phyloP scores from a whole-genome alignment of 2,113 vertebrate genomes.

The Ariopsis seemanni region DNA sequence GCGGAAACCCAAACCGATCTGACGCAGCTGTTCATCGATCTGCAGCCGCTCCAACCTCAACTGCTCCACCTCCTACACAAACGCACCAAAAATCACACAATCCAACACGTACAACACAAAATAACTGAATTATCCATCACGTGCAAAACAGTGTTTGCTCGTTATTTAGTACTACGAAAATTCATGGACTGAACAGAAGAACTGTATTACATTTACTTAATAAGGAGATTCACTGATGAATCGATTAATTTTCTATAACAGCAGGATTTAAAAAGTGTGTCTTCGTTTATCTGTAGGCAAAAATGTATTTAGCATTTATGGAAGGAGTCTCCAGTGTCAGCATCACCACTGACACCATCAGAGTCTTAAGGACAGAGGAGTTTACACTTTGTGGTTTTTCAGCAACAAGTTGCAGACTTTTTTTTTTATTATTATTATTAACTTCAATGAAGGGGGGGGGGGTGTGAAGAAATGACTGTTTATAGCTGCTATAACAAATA shows the following conservation, averaged over 20 bases:
- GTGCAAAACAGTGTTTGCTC: neutral
- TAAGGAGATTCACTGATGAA: neutral
- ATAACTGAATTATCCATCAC: neutral
- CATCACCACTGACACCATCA: neutral
- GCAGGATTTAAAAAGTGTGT: neutral
- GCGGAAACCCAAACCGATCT: conserved; percentile 93
- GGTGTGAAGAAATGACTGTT: too few relatives aligned
- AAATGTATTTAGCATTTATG: neutral
- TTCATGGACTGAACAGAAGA: neutral
- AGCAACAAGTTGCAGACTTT: neutral
- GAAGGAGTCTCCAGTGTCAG: neutral
- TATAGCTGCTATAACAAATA: neutral
- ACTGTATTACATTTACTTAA: neutral
- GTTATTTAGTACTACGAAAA: neutral
- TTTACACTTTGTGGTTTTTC: neutral
- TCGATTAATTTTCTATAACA: neutral
- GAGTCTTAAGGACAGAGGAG: neutral
- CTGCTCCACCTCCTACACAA: conserved; percentile 91
- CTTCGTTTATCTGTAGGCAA: neutral
- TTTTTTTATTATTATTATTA: neutral
- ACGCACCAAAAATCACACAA: neutral
- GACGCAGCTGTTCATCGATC: conserved; percentile 94
- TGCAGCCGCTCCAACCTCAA: conserved; percentile 94
- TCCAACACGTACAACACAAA: neutral
- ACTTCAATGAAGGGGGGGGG: neutral